phyloP scores from a whole-genome alignment of 2,113 vertebrate genomes.

The Procavia capensis region DNA sequence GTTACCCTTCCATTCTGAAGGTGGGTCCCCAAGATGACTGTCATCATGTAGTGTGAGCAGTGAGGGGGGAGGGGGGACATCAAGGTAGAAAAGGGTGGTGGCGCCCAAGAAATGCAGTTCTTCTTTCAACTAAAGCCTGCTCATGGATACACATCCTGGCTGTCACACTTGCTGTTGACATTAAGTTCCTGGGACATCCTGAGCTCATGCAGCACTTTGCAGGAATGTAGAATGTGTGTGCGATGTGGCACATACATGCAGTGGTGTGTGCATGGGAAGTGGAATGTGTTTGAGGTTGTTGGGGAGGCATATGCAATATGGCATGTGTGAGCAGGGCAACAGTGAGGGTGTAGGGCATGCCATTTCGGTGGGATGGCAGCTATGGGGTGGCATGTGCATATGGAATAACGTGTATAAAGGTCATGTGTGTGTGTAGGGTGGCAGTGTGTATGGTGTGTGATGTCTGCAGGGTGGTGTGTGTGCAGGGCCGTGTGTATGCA shows the following conservation, averaged over 20 bases:
- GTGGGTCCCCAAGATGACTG: neutral
- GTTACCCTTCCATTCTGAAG: neutral
- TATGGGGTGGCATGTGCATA: neutral
- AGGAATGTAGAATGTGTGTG: neutral
- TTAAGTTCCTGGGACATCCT: neutral
- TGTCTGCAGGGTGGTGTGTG: neutral
- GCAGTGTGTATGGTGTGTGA: neutral
- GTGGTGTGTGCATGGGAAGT: neutral
- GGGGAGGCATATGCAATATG: neutral
- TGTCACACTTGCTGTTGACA: rapidly evolving
- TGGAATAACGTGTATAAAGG: too few relatives aligned
- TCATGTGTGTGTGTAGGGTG: neutral
- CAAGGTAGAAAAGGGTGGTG: neutral
- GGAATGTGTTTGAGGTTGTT: neutral
- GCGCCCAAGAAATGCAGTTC: neutral
- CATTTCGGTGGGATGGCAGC: too few relatives aligned
- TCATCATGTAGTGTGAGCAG: neutral
- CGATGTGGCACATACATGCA: neutral
- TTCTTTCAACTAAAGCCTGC: neutral
- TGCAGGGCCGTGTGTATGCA: neutral
- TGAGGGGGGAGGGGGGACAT: too few relatives aligned
- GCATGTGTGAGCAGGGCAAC: neutral
- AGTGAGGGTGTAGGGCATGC: too few relatives aligned
- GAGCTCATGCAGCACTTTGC: neutral
- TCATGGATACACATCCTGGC: too few relatives aligned